Base-by-base conservation (phyloP, 2,888 invertebrate genomes). In the Physocephala rufipes region DNA sequence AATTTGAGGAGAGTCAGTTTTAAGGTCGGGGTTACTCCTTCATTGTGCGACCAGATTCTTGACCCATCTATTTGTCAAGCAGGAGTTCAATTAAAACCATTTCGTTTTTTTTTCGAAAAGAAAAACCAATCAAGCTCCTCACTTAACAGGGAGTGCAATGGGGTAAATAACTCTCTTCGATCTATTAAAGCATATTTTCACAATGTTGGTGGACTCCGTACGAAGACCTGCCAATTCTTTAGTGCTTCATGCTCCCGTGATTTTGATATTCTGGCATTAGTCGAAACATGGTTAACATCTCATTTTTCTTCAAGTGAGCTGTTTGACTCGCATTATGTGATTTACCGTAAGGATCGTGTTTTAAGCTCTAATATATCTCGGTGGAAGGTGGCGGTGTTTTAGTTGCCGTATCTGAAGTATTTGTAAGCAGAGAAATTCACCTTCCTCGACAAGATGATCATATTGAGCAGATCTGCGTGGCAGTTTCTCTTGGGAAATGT, bases 21-120 rank as follows among this genome's bases (percentile, higher is more conserved):
- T n/a, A n/a, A n/a, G n/a, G n/a, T n/a, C n/a, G n/a, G n/a, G n/a
- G n/a, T n/a, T n/a, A n/a, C n/a, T n/a, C n/a, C n/a, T n/a, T n/a
- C n/a, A n/a, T n/a, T n/a, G n/a, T n/a, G n/a, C n/a, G n/a, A n/a
- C n/a, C n/a, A n/a, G n/a, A n/a, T n/a, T n/a, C n/a, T n/a, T n/a
- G n/a, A n/a, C n/a, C n/a, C n/a, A n/a, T n/a, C n/a, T n/a, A n/a
- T n/a, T n/a, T n/a, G n/a, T n/a, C n/a, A n/a, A 30, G 21, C 36
- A 21, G 12, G 30, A 36, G 36, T 61, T 64, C 64, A 64, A 64
- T 64, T 49, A 64, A 64, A 26, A 64, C 49, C 45, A 64, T 13
- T 64, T 47, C 28, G 26, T 28, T 28, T 64, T 15, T 2, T 3
- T 19, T 24, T 64, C 16, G 13, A n/a, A n/a, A 30, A 15, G 7